Base-by-base conservation (phyloP, 2,797 vertebrate species). In the Rhinella marina region DNA sequence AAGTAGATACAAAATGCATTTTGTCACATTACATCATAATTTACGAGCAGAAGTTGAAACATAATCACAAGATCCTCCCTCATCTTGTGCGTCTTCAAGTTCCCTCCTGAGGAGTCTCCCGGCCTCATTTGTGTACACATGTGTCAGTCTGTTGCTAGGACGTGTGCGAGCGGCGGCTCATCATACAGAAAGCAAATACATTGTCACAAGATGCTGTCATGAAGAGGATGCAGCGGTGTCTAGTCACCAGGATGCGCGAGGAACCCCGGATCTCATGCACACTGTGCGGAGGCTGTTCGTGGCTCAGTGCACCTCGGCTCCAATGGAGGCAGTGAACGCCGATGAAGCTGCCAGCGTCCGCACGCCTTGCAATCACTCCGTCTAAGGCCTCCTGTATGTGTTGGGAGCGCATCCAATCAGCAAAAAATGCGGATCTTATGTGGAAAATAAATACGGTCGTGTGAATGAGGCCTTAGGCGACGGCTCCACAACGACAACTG, bases 1-100 rank as follows among this genome's bases (percentile, higher is more conserved):
- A 32, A 32, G 32, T 32, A 32, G 32, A 32, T 27, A 68, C 64
- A 68, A 10, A 48, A 23, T 13, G 23, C 5, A 7, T 48, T 32
- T n/a, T 64, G 8, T 81, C 27, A 81, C 2, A 32, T 1, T 2
- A 32, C 32, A 32, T 32, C 2, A 32, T 32, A 32, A 32, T 32
- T 32, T 4, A 32, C 5, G 32, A 32, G 32, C 32, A 3, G 32
- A 32, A 2, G 48, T 3, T 81, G 61, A 66, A 81, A 50, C 41
- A 23, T 23, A n/a, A 81, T 81, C 57, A 81, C 32, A 62, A 64
- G 79, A 80, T 59, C 77, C 54, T 21, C 8, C 17, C 14, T n/a
- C 19, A n/a, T n/a, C 21, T 16, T 7, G 14, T 14, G 57, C 7
- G 27, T 3, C 29, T 19, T 78, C 17, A 21, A 61, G 23, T 81